Evolutionary conservation across 2,113 vertebrate species (phyloP).

Genomic region (Melospiza georgiana): DNA sequence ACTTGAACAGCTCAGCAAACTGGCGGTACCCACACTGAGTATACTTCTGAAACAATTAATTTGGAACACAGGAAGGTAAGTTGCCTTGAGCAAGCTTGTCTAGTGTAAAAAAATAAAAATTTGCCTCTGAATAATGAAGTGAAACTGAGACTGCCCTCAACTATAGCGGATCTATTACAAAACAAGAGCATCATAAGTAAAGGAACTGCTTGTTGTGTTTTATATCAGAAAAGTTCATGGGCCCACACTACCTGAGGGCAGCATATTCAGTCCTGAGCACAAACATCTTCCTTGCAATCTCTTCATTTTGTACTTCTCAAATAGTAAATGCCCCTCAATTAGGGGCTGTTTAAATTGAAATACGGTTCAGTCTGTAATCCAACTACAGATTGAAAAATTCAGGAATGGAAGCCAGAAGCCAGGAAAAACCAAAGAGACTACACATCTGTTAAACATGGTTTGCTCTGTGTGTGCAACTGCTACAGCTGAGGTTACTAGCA

Average conservation of each 20-base stretch:
- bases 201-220: neutral
- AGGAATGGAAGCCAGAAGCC: neutral
- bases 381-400: neutral
- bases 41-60: neutral
- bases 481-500: neutral
- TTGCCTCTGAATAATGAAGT: neutral
- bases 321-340: neutral
- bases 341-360: neutral
- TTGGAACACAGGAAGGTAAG: neutral
- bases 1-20: neutral
- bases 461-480: neutral
- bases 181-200: neutral
- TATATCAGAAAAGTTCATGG: neutral
- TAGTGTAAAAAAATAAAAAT: neutral
- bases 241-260: neutral
- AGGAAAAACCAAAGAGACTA: neutral
- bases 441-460: neutral
- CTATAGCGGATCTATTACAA: neutral
- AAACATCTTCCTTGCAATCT: neutral
- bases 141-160: neutral
- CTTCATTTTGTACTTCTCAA: neutral
- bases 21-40: fast-evolving
- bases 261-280: neutral
- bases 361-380: neutral
- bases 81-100: neutral